These are phyloP conservation scores for Piaya cayana DNA, from an alignment of 2,113 vertebrate genomes.

Conservation along the genomic window DNA sequence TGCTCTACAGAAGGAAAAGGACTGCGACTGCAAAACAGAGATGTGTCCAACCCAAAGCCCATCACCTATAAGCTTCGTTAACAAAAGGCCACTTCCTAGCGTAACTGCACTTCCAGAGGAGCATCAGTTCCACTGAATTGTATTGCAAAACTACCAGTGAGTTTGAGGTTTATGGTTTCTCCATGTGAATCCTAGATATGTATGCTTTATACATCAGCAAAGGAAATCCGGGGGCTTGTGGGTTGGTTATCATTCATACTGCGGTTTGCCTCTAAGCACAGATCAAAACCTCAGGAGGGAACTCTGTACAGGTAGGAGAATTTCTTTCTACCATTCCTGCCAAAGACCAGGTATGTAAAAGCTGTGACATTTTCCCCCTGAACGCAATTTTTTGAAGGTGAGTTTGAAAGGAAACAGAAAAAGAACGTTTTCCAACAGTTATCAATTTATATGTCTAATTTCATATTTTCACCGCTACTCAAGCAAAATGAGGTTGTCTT, in stretches of 20 bases:
- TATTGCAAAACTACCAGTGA: not conserved
- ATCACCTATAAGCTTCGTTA: not conserved
- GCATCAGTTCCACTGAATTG: not conserved
- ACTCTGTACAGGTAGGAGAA: not conserved
- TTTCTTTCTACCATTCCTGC: not conserved
- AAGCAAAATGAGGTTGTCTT: not conserved
- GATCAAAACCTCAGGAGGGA: not conserved
- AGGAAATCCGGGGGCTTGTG: not conserved
- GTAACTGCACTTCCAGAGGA: not conserved
- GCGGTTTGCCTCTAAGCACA: not conserved
- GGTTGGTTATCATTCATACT: not conserved
- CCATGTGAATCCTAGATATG: not conserved
- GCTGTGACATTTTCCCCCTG: not conserved
- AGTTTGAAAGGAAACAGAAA: not conserved
- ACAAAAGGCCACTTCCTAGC: not conserved
- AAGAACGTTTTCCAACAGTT: not conserved
- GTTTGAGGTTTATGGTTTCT: not conserved
- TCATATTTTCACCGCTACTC: not conserved
- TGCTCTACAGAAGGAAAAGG: not conserved
- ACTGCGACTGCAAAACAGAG: not conserved
- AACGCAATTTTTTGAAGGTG: not conserved
- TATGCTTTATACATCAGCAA: not conserved
- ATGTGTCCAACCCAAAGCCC: not conserved
- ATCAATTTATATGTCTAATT: not conserved
- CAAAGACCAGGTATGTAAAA: not conserved